phyloP scores from a whole-genome alignment of 2,113 vertebrate species.

The Thomomys bottae region DNA sequence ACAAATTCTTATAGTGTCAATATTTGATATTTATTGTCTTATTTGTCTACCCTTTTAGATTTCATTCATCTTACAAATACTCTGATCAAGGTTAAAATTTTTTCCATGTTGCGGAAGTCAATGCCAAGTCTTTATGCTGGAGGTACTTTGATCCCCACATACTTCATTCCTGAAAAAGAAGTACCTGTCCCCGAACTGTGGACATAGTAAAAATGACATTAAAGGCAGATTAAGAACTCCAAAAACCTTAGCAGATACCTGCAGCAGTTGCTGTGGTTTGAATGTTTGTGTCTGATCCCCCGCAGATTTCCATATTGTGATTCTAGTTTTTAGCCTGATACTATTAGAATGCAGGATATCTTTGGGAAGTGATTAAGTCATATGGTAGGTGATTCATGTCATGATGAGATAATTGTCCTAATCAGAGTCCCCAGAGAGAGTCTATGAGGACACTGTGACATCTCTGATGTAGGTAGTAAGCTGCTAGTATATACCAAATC shows the following conservation, averaged over 20 bases:
- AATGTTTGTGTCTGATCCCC: background rate
- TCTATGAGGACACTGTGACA: too few species aligned
- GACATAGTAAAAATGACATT: background rate
- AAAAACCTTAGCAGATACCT: background rate
- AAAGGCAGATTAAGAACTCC: background rate
- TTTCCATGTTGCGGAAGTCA: background rate
- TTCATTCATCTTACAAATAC: background rate
- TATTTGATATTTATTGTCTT: conserved; percentile 9
- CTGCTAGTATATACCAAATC: too few species aligned
- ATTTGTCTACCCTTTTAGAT: background rate
- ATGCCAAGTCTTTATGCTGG: background rate
- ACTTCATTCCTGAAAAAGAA: background rate
- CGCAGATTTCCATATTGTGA: background rate
- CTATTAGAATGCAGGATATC: background rate
- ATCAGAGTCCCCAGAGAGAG: background rate
- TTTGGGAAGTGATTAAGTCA: background rate
- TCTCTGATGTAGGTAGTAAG: too few species aligned
- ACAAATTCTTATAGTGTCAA: background rate
- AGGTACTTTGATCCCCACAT: background rate
- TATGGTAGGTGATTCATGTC: too few species aligned
- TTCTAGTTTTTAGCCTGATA: background rate
- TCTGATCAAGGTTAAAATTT: background rate
- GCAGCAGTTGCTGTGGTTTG: background rate
- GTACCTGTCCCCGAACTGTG: background rate
- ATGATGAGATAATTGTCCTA: background rate